These are phyloP conservation scores for Equus quagga DNA, from an alignment of 2,113 vertebrate species.

Conservation along the genomic window DNA sequence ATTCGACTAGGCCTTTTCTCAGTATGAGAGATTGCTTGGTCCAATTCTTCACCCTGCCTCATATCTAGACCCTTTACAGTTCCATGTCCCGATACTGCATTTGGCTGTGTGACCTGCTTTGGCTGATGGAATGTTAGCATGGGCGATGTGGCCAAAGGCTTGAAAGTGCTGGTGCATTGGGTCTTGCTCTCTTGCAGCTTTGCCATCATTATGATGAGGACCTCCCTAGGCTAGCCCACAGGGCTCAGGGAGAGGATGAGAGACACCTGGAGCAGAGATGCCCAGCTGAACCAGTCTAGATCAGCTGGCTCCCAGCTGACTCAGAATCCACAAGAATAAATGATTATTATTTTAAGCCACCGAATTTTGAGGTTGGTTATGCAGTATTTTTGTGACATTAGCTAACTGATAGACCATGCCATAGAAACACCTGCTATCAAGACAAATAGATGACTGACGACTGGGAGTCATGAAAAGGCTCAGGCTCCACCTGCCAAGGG, in stretches of 20 bases:
- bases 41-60: neutral
- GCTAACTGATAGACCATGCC: neutral
- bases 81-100: neutral
- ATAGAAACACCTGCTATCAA: neutral
- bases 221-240: neutral
- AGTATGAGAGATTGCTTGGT: neutral
- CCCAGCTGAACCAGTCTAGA: neutral
- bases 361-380: neutral
- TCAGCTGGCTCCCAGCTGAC: neutral
- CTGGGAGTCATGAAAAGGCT: neutral
- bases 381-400: neutral
- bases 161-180: neutral
- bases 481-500: neutral
- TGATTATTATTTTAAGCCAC: neutral
- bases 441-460: neutral
- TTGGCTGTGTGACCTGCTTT: neutral
- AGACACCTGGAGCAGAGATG: neutral
- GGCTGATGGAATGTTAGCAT: neutral
- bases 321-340: neutral
- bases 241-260: neutral
- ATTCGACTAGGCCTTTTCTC: neutral
- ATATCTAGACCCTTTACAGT: neutral
- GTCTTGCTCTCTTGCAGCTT: neutral
- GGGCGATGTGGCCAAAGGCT: neutral
- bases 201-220: neutral